A percentile compares a stretch with the other conserved stretches of the same genome.
Conservation (phyloP, 2,888 invertebrate species). For the Cancer borealis region DNA sequence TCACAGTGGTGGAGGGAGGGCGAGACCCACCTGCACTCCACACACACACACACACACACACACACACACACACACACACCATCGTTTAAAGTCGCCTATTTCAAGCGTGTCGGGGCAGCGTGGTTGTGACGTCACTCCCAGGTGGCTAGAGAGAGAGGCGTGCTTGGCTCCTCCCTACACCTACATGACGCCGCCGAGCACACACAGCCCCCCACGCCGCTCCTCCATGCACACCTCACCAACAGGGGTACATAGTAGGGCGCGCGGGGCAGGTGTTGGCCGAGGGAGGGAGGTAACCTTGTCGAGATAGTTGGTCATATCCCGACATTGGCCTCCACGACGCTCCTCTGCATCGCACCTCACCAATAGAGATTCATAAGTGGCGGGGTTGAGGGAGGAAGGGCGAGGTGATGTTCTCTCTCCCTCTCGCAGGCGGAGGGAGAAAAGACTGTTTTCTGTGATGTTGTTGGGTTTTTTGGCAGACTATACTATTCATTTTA, state of each 20-base stretch:
- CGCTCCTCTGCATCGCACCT: conserved; percentile 70
- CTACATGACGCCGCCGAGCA: conserved; percentile 50
- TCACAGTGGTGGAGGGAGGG: no score
- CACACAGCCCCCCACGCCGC: conserved; percentile 58
- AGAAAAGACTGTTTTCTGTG: background rate
- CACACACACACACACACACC: no score
- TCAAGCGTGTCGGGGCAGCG: background rate
- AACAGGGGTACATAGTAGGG: conserved; percentile 56
- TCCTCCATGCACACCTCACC: conserved; percentile 61
- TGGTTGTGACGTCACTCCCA: conserved; percentile 40
- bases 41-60: no score
- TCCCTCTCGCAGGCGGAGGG: background rate
- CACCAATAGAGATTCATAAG: conserved; percentile 62
- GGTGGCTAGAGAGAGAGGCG: background rate
- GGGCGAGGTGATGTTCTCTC: background rate
- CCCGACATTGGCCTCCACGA: conserved; percentile 68
- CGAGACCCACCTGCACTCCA: no score
- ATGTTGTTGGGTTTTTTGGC: background rate
- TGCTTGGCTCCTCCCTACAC: conserved; percentile 26
- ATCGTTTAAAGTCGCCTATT: background rate
- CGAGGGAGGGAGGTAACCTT: conserved; percentile 13
- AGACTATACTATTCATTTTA: background rate
- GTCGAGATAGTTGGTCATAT: conserved; percentile 35
- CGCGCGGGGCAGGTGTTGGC: conserved; percentile 41
- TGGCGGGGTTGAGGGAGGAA: background rate